Evolutionary conservation across 64 coral and sea anemone species (phyloP).

Genomic region (Actinia equina): DNA sequence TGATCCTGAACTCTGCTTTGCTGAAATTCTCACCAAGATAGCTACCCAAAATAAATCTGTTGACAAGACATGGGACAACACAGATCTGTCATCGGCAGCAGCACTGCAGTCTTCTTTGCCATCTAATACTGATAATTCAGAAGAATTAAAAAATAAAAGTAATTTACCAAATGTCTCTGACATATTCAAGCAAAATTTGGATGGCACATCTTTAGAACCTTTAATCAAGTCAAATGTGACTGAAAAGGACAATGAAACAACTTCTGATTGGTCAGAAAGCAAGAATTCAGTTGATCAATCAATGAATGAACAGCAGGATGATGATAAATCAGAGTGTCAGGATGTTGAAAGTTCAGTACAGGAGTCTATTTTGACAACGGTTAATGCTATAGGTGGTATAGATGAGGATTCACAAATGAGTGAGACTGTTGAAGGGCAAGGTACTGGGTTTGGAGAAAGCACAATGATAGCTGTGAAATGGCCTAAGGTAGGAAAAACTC

Average conservation of each 20-base stretch:
- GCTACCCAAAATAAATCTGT: neutral
- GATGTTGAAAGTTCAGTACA: neutral
- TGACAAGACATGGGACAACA: neutral
- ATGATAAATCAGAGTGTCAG: conserved; percentile 1
- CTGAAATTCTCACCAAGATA: conserved; percentile 61
- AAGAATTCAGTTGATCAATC: neutral
- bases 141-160: neutral
- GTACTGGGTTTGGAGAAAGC: conserved; percentile 42
- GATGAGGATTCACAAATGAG: conserved; percentile 87
- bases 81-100: neutral
- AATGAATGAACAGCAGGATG: neutral
- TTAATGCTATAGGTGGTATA: conserved; percentile 37
- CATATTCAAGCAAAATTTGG: neutral
- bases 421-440: conserved; percentile 56
- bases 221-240: neutral
- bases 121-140: neutral
- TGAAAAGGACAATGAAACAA: neutral
- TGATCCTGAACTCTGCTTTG: conserved; percentile 80
- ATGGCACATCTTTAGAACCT: neutral
- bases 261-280: neutral
- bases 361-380: neutral
- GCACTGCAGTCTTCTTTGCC: neutral
- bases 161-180: neutral
- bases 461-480: conserved; percentile 72
- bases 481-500: conserved; percentile 53